A percentile compares a stretch with the other conserved stretches of the same genome.
Conservation (phyloP, 2,113 vertebrate genomes). For the Tragulus kanchil region DNA sequence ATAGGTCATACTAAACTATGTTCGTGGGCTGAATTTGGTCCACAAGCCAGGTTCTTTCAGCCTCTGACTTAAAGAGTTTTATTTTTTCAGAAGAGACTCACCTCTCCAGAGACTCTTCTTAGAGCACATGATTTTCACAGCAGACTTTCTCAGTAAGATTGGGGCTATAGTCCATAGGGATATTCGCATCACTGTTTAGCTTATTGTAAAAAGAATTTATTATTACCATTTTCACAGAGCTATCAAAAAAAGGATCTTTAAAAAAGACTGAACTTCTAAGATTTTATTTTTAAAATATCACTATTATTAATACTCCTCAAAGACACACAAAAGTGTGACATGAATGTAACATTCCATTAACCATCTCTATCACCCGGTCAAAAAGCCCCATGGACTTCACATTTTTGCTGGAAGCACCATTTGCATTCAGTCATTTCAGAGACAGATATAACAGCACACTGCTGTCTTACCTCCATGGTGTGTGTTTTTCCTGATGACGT, state of each 20-base stretch:
- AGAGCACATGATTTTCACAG: background rate
- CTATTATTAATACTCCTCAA: constrained; percentile 47
- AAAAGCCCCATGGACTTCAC: rapidly evolving
- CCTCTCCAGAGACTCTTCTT: background rate
- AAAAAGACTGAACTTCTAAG: background rate
- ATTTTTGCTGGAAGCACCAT: background rate
- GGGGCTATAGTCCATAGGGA: background rate
- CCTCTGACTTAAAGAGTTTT: background rate
- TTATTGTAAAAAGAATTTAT: background rate
- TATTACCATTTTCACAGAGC: background rate
- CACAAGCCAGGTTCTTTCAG: constrained; percentile 3
- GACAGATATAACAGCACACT: rapidly evolving
- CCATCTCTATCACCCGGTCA: background rate
- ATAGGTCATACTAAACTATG: constrained; percentile 13
- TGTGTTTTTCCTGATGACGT: constrained; percentile 97
- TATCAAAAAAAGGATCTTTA: background rate
- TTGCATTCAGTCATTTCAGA: background rate
- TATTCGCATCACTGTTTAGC: background rate
- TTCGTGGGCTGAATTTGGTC: background rate
- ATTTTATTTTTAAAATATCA: background rate
- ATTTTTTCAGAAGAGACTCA: background rate
- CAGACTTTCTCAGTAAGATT: background rate
- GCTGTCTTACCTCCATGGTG: constrained; percentile 95
- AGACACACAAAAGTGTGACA: background rate
- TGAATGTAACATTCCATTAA: background rate